Conservation (phyloP, 2,113 vertebrate species). For the Otis tarda region DNA sequence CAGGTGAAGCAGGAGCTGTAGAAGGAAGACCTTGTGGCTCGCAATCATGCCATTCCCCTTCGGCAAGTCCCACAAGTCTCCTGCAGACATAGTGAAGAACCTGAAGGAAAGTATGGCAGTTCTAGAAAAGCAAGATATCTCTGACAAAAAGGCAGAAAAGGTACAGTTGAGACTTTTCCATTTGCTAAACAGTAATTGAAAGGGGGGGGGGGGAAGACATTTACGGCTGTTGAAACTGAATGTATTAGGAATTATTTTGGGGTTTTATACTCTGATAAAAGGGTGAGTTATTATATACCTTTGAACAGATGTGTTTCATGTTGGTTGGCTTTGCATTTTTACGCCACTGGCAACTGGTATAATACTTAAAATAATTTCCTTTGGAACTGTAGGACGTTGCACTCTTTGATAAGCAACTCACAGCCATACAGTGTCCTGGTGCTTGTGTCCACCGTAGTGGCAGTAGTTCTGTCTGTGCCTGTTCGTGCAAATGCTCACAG, state of each 20-base stretch:
- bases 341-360: not conserved
- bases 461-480: not conserved
- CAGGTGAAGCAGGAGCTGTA: constrained; percentile 81
- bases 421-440: not conserved
- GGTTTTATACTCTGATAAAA: not conserved
- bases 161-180: constrained; percentile 62
- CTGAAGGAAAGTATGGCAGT: constrained; percentile 95
- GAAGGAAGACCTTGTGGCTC: constrained; percentile 69
- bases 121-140: constrained; percentile 92
- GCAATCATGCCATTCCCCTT: constrained; percentile 96
- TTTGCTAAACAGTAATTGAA: not conserved
- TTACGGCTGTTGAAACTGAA: not conserved
- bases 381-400: not conserved
- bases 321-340: not conserved
- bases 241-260: not conserved
- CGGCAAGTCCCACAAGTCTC: constrained; percentile 97
- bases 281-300: not conserved
- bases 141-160: constrained; percentile 95
- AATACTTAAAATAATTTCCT: not conserved
- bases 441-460: not conserved
- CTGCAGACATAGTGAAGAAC: constrained; percentile 96
- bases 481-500: not conserved
- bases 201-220: not conserved
- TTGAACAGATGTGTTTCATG: not conserved
- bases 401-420: not conserved